phyloP scores from a whole-genome alignment of 2,113 vertebrate genomes.

The Zosterops lateralis region DNA sequence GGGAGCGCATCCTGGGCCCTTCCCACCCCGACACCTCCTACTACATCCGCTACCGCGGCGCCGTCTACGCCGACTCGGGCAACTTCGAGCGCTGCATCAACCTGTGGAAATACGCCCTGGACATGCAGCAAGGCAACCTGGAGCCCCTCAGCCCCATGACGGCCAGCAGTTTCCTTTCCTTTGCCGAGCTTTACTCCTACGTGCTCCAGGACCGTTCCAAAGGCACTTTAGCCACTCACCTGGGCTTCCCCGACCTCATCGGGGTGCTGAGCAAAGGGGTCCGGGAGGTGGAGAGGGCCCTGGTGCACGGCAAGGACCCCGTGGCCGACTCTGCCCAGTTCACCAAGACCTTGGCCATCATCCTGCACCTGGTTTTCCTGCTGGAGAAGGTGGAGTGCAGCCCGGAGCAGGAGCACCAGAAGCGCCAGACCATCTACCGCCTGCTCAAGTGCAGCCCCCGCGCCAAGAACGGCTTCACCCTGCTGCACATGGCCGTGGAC shows the following conservation, averaged over 20 bases:
- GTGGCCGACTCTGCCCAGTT: slow-evolving; percentile 85
- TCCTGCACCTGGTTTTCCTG: slow-evolving; percentile 89
- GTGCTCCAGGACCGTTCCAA: slow-evolving; percentile 93
- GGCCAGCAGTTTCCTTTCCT: slow-evolving; percentile 93
- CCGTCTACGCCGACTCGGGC: slow-evolving; percentile 91
- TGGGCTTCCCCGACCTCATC: slow-evolving; percentile 92
- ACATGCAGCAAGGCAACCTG: slow-evolving; percentile 94
- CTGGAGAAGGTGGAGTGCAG: slow-evolving; percentile 89
- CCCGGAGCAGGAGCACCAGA: slow-evolving; percentile 87
- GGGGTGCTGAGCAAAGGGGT: slow-evolving; percentile 90
- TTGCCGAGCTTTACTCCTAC: slow-evolving; percentile 94
- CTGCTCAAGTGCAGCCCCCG: slow-evolving; percentile 89
- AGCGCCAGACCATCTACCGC: slow-evolving; percentile 89
- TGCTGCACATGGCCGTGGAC: slow-evolving; percentile 92
- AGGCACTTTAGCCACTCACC: slow-evolving; percentile 81
- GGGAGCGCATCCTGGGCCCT: slow-evolving; percentile 92
- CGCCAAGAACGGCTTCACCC: slow-evolving; percentile 85
- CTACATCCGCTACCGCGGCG: slow-evolving; percentile 93
- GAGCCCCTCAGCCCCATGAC: slow-evolving; percentile 97
- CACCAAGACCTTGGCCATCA: slow-evolving; percentile 90
- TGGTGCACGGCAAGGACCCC: slow-evolving; percentile 83
- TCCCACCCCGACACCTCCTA: slow-evolving; percentile 95
- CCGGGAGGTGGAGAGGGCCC: slow-evolving; percentile 89
- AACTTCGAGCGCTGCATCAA: slow-evolving; percentile 93
- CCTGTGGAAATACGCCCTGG: slow-evolving; percentile 93